Evolutionary conservation across 2,797 vertebrate genomes (phyloP).

Genomic region (Gallirallus australis): DNA sequence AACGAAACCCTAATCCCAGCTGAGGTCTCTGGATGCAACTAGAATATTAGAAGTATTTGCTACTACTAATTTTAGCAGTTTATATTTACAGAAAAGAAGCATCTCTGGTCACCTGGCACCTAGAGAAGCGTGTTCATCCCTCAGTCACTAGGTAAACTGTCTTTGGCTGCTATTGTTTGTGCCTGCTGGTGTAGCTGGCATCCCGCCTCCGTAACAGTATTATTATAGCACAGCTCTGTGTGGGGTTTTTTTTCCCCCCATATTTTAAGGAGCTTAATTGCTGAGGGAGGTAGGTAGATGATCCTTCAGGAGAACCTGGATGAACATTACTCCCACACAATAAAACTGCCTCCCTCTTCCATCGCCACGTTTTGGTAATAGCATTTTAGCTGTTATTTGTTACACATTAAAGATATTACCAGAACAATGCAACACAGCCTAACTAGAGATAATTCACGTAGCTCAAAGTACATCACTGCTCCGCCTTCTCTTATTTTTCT

Average conservation of each 20-base stretch:
- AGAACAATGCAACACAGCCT: neutral
- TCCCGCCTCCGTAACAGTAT: neutral
- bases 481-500: neutral
- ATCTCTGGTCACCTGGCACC: neutral
- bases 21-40: neutral
- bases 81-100: neutral
- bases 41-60: conserved; percentile 17
- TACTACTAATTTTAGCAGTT: conserved; percentile 14
- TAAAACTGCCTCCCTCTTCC: neutral
- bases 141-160: neutral
- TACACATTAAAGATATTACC: neutral
- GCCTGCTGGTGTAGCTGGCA: neutral
- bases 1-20: neutral
- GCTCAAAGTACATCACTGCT: neutral
- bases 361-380: neutral
- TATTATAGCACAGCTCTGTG: neutral
- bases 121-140: neutral
- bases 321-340: conserved; percentile 1
- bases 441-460: neutral
- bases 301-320: neutral
- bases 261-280: conserved; percentile 58
- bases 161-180: neutral
- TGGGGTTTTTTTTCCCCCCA: neutral
- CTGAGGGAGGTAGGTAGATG: neutral
- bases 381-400: neutral